Conservation (phyloP, 1,140 invertebrate genomes). For the Potamilus streckersoni region DNA sequence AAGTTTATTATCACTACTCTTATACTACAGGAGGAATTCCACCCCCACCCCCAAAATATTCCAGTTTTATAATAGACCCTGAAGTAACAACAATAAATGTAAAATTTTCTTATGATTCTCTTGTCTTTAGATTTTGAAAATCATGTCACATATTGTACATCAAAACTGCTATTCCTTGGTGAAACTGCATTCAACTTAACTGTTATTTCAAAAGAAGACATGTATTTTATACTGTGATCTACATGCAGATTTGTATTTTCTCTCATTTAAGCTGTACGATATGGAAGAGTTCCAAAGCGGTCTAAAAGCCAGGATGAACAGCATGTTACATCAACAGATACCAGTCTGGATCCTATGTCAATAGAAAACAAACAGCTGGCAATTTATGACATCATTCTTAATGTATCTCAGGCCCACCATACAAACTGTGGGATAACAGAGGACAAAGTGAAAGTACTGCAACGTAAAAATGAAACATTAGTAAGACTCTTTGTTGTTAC, state of each 20-base stretch:
- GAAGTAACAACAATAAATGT: too few species aligned
- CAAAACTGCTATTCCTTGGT: too few species aligned
- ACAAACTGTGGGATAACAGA: slow-evolving; percentile 91
- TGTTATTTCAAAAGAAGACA: too few species aligned
- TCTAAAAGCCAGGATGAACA: slow-evolving; percentile 81
- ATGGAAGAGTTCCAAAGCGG: slow-evolving; percentile 94
- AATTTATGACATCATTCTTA: slow-evolving; percentile 87
- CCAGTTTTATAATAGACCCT: too few species aligned
- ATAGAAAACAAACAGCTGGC: slow-evolving; percentile 72
- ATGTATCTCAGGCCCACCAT: slow-evolving; percentile 90
- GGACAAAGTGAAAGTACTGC: slow-evolving; percentile 80
- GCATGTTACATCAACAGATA: slow-evolving; percentile 56
- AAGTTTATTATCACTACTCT: too few species aligned
- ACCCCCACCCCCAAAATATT: too few species aligned
- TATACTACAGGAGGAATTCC: too few species aligned
- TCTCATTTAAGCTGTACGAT: slow-evolving; percentile 84
- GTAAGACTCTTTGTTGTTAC: slow-evolving; percentile 66
- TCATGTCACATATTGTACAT: too few species aligned
- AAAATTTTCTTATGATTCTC: too few species aligned
- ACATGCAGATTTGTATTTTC: slow-evolving; percentile 1
- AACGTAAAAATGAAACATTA: slow-evolving; percentile 79
- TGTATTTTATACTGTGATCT: too few species aligned
- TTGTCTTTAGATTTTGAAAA: too few species aligned
- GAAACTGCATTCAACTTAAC: too few species aligned
- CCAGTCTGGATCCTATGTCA: slow-evolving; percentile 49